Conservation (phyloP, 2,888 invertebrate genomes). For the Dascillus cervinus region DNA sequence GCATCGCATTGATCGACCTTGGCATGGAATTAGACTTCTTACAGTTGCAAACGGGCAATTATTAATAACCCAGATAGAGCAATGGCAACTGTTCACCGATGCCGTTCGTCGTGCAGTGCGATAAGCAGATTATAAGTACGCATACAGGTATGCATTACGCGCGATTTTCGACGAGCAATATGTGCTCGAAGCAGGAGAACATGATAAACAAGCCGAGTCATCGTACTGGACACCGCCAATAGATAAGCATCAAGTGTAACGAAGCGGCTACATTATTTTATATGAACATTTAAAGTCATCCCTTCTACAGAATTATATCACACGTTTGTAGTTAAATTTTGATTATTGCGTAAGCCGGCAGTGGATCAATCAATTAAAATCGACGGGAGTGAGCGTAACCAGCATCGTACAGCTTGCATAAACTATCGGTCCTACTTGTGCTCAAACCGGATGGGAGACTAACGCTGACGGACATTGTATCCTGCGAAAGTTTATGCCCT, state of each 20-base stretch:
- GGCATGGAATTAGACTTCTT: conserved; percentile 7
- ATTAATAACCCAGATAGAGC: conserved; percentile 12
- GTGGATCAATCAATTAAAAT: conserved; percentile 25
- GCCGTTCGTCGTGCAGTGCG: conserved; percentile 13
- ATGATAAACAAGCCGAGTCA: too few relatives aligned
- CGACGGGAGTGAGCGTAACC: conserved; percentile 68
- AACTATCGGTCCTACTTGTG: conserved; percentile 57
- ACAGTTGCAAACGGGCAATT: conserved; percentile 9
- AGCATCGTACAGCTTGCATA: conserved; percentile 83
- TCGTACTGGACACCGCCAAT: too few relatives aligned
- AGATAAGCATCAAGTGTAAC: too few relatives aligned
- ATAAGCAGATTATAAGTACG: conserved; percentile 10
- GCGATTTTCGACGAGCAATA: conserved; percentile 15
- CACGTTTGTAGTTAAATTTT: too few relatives aligned
- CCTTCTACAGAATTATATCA: too few relatives aligned
- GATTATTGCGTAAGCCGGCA: too few relatives aligned
- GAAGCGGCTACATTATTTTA: too few relatives aligned
- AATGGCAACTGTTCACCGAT: conserved; percentile 16
- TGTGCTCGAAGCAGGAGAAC: background rate
- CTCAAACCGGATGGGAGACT: conserved; percentile 55
- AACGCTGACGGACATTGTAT: conserved; percentile 52
- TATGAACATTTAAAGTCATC: too few relatives aligned
- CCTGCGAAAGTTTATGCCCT: conserved; percentile 48
- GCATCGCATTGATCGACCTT: conserved; percentile 5
- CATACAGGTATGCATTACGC: conserved; percentile 24